A percentile compares a stretch with the other conserved stretches of the same genome.
phyloP scores from a whole-genome alignment of 2,113 vertebrate genomes.

The Callospermophilus lateralis region DNA sequence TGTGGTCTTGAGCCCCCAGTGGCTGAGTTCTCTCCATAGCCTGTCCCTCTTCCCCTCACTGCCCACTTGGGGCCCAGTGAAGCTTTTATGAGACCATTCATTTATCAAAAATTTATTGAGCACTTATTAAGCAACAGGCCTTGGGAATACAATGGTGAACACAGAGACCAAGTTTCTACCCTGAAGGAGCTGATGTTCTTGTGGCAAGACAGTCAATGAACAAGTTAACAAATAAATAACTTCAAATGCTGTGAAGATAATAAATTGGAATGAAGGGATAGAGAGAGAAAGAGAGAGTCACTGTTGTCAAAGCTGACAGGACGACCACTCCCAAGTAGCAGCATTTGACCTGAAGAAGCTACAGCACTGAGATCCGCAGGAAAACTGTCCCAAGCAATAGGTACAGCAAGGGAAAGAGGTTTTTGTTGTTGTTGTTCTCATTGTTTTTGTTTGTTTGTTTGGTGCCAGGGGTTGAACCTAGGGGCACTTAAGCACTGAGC shows the following conservation, averaged over 20 bases:
- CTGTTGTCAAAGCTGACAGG: not conserved
- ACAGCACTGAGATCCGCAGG: not conserved
- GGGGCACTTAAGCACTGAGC: no score
- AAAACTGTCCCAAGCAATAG: not conserved
- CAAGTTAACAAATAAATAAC: slow-evolving; percentile 23
- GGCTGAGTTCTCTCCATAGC: not conserved
- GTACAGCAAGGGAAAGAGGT: not conserved
- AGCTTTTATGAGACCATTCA: slow-evolving; percentile 1
- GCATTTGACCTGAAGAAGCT: not conserved
- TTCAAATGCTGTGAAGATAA: slow-evolving; percentile 42
- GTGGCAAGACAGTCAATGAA: not conserved
- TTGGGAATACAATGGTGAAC: not conserved
- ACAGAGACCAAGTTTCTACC: not conserved
- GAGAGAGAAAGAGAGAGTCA: not conserved
- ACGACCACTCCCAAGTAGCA: not conserved
- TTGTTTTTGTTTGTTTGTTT: no score
- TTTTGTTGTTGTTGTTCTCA: no score
- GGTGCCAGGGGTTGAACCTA: no score
- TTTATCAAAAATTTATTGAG: slow-evolving; percentile 32
- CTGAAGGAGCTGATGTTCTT: slow-evolving; percentile 5
- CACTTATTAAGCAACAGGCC: slow-evolving; percentile 15
- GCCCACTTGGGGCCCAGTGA: not conserved
- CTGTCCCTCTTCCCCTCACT: not conserved
- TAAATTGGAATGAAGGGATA: not conserved
- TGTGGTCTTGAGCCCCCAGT: not conserved